Conservation (phyloP, 2,113 vertebrate genomes). For the Mystacornis crossleyi region DNA sequence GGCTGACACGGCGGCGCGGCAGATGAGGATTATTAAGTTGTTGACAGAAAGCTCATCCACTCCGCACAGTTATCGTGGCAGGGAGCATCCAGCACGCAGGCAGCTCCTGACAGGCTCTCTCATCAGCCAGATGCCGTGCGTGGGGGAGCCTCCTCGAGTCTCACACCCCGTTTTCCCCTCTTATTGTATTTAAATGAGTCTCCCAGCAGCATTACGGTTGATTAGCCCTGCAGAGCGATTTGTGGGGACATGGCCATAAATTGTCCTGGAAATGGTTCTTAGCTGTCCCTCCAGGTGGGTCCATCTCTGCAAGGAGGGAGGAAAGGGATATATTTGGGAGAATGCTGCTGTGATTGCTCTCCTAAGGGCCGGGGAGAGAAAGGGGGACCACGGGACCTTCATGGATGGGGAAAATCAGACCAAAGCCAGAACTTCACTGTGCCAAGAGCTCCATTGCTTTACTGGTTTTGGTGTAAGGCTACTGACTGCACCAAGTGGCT, state of each 20-base stretch:
- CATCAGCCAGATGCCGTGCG: slow-evolving; percentile 16
- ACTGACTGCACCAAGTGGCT: background rate
- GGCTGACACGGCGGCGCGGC: slow-evolving; percentile 10
- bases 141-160: background rate
- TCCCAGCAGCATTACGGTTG: background rate
- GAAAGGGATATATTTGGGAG: background rate
- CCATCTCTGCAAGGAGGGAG: background rate
- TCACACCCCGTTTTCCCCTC: background rate
- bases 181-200: background rate
- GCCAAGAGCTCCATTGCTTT: background rate
- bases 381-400: background rate
- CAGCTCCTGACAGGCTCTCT: slow-evolving; percentile 60
- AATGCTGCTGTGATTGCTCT: background rate
- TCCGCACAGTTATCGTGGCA: background rate
- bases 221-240: background rate
- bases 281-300: background rate
- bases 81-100: slow-evolving; percentile 54
- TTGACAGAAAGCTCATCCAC: slow-evolving; percentile 64
- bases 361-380: background rate
- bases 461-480: background rate
- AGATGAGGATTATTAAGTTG: slow-evolving; percentile 48
- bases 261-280: background rate
- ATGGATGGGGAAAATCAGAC: background rate
- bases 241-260: fast-evolving
- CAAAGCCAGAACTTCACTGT: background rate